Percentiles rank a stretch among this genome's conserved stretches.
Conservation (phyloP, 2,888 invertebrate genomes). For the Hirtodrosophila alboralis region DNA sequence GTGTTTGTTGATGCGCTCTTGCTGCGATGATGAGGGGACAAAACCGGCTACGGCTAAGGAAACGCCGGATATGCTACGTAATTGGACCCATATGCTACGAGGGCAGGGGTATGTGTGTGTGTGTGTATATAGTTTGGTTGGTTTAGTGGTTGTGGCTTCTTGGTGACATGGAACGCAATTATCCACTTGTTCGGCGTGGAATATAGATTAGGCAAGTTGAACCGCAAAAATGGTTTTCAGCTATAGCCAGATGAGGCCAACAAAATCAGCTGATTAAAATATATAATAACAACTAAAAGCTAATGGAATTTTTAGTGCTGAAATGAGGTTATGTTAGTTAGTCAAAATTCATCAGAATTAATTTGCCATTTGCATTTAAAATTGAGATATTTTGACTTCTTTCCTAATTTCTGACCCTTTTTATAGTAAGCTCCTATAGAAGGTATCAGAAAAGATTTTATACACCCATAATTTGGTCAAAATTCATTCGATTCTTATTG, state of each 20-base stretch:
- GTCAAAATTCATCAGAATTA: too few relatives aligned
- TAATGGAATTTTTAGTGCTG: background rate
- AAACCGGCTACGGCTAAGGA: slow-evolving; percentile 24
- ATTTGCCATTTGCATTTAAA: too few relatives aligned
- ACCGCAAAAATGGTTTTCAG: background rate
- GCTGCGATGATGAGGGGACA: slow-evolving; percentile 25
- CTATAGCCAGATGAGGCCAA: too few relatives aligned
- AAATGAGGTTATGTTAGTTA: slow-evolving; percentile 12
- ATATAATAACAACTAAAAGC: too few relatives aligned
- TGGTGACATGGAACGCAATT: slow-evolving; percentile 17
- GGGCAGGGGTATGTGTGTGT: slow-evolving; percentile 10
- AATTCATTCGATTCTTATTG: too few relatives aligned
- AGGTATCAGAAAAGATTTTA: too few relatives aligned
- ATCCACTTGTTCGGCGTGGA: background rate
- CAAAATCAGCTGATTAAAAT: background rate
- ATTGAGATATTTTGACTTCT: slow-evolving; percentile 5
- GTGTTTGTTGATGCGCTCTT: slow-evolving; percentile 74
- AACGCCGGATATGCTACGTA: slow-evolving; percentile 72
- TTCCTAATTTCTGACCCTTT: too few relatives aligned
- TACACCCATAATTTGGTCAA: too few relatives aligned
- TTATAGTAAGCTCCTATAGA: too few relatives aligned
- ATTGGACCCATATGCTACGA: slow-evolving; percentile 74
- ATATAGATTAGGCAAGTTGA: slow-evolving; percentile 13
- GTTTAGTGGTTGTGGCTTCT: slow-evolving; percentile 28
- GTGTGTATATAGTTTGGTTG: slow-evolving; percentile 25